Evolutionary conservation across 2,888 invertebrate genomes (phyloP).

Genomic region (Drosophila picticornis): DNA sequence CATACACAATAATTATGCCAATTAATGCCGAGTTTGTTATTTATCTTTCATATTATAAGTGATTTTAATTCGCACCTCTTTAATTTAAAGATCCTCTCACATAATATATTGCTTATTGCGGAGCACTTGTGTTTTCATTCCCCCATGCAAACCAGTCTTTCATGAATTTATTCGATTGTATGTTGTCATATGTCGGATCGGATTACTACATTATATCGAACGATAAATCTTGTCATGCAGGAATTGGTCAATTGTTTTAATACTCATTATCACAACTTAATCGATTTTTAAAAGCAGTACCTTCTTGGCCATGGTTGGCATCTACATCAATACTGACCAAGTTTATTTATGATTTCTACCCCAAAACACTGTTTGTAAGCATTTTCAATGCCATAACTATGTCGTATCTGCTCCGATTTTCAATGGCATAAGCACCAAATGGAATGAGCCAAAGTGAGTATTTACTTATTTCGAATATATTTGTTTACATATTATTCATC

Average conservation of each 20-base stretch:
- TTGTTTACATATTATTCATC: not conserved
- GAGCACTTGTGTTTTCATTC: not conserved
- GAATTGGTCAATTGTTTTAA: not conserved
- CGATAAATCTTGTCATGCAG: not conserved
- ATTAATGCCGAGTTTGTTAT: constrained; percentile 34
- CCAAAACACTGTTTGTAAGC: not conserved
- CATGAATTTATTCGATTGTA: not conserved
- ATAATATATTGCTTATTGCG: constrained; percentile 1
- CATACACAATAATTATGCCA: constrained; percentile 57
- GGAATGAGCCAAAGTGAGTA: not conserved
- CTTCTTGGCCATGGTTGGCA: not conserved
- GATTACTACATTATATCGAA: not conserved
- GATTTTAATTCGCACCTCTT: constrained; percentile 23
- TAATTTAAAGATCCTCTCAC: constrained; percentile 2
- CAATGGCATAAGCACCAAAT: not conserved
- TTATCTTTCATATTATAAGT: constrained; percentile 15
- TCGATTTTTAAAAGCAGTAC: not conserved
- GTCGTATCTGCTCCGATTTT: not conserved
- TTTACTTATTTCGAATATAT: not conserved
- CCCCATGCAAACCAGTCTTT: not conserved
- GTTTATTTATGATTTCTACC: not conserved
- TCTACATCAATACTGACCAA: not conserved
- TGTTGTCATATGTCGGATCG: not conserved
- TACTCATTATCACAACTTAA: not conserved
- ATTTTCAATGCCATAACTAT: not conserved